Evolutionary conservation across 2,888 invertebrate species (phyloP), one percentile per base, ranked within the genome.

Genomic region (Chouioia cunea): DNA sequence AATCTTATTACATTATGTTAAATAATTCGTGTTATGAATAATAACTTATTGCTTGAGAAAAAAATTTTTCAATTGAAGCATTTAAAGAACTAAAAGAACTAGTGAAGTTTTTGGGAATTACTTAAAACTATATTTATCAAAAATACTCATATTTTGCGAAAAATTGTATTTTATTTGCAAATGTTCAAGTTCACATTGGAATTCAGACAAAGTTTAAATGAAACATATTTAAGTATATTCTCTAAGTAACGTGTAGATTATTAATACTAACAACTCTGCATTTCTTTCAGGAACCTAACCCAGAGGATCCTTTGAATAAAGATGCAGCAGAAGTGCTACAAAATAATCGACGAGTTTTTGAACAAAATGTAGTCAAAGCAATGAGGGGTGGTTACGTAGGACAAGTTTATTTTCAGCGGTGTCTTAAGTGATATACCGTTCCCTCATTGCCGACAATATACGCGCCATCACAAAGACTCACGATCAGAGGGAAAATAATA

Each of bases 241-340:
- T 36, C 36, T 36, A 36, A 36, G 1, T 1, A 36, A n/a, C n/a
- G n/a, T n/a, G n/a, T n/a, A n/a, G n/a, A n/a, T 15, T 57, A 22
- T 36, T 48, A 20, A 0, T 58, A 23, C 46, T 46, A 8, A 47
- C 0, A 18, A 16, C 43, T 47, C 18, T 14, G 46, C 44, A 14
- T 63, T 75, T 12, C 36, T 73, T 85, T 15, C 81, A 96, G 96
- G 99, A 99, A 88, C 99, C 98, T 58, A 99, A 99, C 87, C 97
- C 98, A 2, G 98, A 99, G 87, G 99, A 99, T 88, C 99, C 98
- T 12, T 86, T 99, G 78, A 99, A 99, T 87, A 98, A 98, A 88
- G 98, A 99, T 87, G 98, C 98, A 15, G 98, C 99, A 2, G 97
- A 98, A 86, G 96, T 98, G 71, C 90, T 99, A 76, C 97, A 97